A percentile compares a stretch with the other conserved stretches of the same genome.
Conservation (phyloP, 1,140 invertebrate species). For the Lordiphosa collinella region DNA sequence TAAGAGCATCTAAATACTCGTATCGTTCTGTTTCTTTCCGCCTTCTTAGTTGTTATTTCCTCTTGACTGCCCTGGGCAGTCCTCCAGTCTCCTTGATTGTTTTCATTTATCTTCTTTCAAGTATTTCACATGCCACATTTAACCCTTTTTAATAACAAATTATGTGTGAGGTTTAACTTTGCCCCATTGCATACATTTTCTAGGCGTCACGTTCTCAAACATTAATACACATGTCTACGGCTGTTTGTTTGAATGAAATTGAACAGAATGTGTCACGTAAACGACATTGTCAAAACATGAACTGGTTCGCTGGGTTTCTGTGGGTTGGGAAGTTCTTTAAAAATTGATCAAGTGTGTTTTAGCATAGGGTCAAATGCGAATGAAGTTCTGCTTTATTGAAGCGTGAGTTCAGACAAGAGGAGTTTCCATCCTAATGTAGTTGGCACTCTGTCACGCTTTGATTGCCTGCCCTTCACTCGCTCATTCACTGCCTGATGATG, state of each 20-base stretch:
- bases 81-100: not conserved
- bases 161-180: slow-evolving; percentile 6
- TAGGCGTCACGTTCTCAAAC: slow-evolving; percentile 27
- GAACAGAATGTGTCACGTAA: slow-evolving; percentile 47
- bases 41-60: not conserved
- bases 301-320: not conserved
- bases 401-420: slow-evolving; percentile 26
- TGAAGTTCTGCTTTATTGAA: slow-evolving; percentile 17
- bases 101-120: not conserved
- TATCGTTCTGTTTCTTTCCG: not conserved
- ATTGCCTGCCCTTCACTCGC: slow-evolving; percentile 27
- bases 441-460: slow-evolving; percentile 50
- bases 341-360: slow-evolving; percentile 43
- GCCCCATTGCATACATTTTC: slow-evolving; percentile 15
- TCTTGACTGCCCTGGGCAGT: not conserved
- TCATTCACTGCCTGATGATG: slow-evolving; percentile 1
- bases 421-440: slow-evolving; percentile 6
- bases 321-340: slow-evolving; percentile 23
- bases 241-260: slow-evolving; percentile 2
- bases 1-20: not conserved
- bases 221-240: slow-evolving; percentile 27
- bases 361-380: not conserved
- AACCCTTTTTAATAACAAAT: slow-evolving; percentile 47
- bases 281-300: slow-evolving; percentile 36
- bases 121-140: slow-evolving; percentile 4